Percentiles rank a stretch among this genome's conserved stretches.
Conservation (phyloP, 2,113 vertebrate genomes). For the Oncorhynchus masou region DNA sequence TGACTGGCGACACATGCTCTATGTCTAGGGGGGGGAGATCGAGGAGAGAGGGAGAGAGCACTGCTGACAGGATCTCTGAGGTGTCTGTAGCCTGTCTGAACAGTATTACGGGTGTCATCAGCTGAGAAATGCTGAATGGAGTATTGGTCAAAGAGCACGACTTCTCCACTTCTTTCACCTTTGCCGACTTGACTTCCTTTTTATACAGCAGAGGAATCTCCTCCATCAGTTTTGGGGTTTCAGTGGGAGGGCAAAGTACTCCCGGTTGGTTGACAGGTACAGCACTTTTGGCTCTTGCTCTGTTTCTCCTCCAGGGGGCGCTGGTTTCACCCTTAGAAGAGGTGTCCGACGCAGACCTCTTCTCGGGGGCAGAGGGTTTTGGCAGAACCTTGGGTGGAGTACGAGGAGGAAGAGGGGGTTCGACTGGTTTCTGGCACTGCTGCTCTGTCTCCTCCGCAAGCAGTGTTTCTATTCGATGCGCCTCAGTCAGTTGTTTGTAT, state of each 20-base stretch:
- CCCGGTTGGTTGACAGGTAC: conserved; percentile 47
- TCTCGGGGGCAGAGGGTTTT: conserved; percentile 57
- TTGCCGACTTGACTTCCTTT: conserved; percentile 49
- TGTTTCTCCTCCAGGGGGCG: conserved; percentile 86
- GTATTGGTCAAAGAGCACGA: conserved; percentile 47
- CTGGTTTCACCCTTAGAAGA: conserved; percentile 30
- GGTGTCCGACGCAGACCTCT: conserved; percentile 59
- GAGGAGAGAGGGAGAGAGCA: conserved; percentile 61
- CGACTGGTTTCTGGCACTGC: conserved; percentile 22
- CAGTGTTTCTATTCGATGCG: conserved; percentile 55
- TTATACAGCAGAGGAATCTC: conserved; percentile 50
- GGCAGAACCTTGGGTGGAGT: conserved; percentile 54
- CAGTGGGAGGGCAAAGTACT: conserved; percentile 33
- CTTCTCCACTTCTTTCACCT: conserved; percentile 64
- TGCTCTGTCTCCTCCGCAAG: conserved; percentile 42
- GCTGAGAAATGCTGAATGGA: conserved; percentile 87
- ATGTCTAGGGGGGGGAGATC: conserved; percentile 62
- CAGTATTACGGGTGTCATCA: conserved; percentile 88
- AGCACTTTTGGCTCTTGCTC: conserved; percentile 59
- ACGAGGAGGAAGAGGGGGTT: conserved; percentile 34
- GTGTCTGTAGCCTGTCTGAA: conserved; percentile 75
- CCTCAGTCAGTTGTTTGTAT: conserved; percentile 65
- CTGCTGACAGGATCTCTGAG: conserved; percentile 59
- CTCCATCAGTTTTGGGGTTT: conserved; percentile 46
- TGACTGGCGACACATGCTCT: conserved; percentile 43